Evolutionary conservation across 2,888 invertebrate species (phyloP), one percentile per base, ranked within the genome.

Genomic region (Polydrusus cervinus): DNA sequence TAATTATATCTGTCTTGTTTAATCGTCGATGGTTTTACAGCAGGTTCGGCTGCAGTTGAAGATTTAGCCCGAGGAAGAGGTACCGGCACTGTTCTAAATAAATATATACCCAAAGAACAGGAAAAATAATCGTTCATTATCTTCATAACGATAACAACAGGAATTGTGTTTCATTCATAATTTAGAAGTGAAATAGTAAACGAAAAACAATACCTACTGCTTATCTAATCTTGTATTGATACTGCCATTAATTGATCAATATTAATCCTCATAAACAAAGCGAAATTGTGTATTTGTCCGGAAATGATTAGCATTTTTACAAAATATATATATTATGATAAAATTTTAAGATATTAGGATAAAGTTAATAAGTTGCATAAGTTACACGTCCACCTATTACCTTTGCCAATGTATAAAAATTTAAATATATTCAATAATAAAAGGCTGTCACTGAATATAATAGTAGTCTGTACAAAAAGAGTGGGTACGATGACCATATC

Each of bases 111-210:
- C 40, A 61, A 61, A 61, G 18, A 43, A 40, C 40, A 38, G 43
- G 43, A 8, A 45, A 57, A 57, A 57, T 20, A 68, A 68, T 68
- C 25, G 16, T 14, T 55, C 45, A 20, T 66, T 71, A 71, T 71
- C 66, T 53, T 20, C 13, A 80, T 65, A 43, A 25, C 13, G 65
- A 65, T 61, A 47, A 61, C 45, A 69, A 55, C 45, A 47, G 60
- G 79, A 57, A 62, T 62, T 74, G 61, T 66, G 68, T 62, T 74
- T 68, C 74, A 74, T 74, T 74, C 74, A 73, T 66, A 73, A 66
- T 67, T 61, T 61, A 30, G 49, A 18, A 67, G 47, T 62, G 67
- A 67, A 71, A 73, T 72, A 66, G 66, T 66, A 55, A 67, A 73
- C 60, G 73, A 73, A 66, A 67, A 73, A 73, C 73, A 73, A 67